Percentiles rank a stretch among this genome's conserved stretches.
Evolutionary conservation across 2,113 vertebrate species (phyloP).

Genomic region (Chascanopsetta lugubris): DNA sequence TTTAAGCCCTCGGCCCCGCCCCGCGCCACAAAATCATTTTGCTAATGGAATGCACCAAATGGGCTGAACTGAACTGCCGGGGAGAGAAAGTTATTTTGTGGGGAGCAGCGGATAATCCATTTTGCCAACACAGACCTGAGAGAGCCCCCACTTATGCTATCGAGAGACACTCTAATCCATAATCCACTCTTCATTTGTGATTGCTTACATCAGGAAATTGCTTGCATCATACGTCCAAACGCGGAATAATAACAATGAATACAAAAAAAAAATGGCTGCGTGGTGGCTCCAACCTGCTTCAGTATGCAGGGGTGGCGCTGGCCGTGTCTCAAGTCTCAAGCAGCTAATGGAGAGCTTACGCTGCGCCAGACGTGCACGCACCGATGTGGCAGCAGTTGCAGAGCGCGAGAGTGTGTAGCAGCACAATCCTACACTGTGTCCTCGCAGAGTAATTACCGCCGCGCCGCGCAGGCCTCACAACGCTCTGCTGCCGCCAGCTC

Average conservation of each 20-base stretch:
- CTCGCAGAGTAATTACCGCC: constrained; percentile 4
- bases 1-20: constrained; percentile 43
- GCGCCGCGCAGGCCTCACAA: constrained; percentile 3
- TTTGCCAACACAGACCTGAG: constrained; percentile 72
- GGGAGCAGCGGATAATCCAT: constrained; percentile 75
- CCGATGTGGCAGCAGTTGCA: constrained; percentile 18
- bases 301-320: constrained; percentile 56
- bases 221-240: constrained; percentile 67
- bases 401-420: constrained; percentile 8
- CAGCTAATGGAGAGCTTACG: constrained; percentile 64
- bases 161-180: constrained; percentile 74
- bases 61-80: constrained; percentile 53
- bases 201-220: constrained; percentile 79
- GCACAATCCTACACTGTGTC: not conserved
- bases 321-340: too few relatives aligned
- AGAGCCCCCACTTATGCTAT: constrained; percentile 74
- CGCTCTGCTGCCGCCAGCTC: not conserved
- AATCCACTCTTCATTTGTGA: constrained; percentile 79
- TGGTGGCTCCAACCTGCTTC: constrained; percentile 48
- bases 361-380: constrained; percentile 46
- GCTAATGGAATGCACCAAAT: constrained; percentile 70
- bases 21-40: constrained; percentile 62
- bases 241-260: constrained; percentile 67
- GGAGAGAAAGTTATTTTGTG: constrained; percentile 64
- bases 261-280: constrained; percentile 57